phyloP scores from a whole-genome alignment of 2,888 invertebrate genomes.

The Geotrupes spiniger region DNA sequence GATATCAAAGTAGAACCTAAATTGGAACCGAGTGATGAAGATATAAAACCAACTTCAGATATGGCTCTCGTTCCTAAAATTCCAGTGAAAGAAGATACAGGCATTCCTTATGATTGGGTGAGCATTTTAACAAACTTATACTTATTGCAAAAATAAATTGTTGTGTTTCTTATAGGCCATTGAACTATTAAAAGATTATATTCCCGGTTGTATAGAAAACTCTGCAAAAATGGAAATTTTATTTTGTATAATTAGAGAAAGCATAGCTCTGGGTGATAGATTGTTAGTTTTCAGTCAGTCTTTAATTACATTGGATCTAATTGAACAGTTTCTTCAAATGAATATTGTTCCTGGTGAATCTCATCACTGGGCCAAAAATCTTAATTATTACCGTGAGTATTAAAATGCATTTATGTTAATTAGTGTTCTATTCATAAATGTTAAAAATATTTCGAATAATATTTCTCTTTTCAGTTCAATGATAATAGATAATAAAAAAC shows the following conservation, averaged over 20 bases:
- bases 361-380: constrained; percentile 80
- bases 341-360: constrained; percentile 66
- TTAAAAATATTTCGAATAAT: too few relatives aligned
- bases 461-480: too few relatives aligned
- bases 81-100: constrained; percentile 67
- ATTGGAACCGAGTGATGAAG: constrained; percentile 47
- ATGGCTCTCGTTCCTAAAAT: constrained; percentile 28
- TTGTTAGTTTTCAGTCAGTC: constrained; percentile 95
- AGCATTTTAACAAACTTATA: constrained; percentile 31
- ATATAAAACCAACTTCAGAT: constrained; percentile 31
- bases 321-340: constrained; percentile 87
- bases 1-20: constrained; percentile 29
- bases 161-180: constrained; percentile 56
- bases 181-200: constrained; percentile 79
- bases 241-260: constrained; percentile 86
- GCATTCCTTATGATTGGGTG: constrained; percentile 85
- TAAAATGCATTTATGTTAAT: too few relatives aligned
- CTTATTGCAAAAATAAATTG: not conserved
- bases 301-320: constrained; percentile 88
- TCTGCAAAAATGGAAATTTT: constrained; percentile 95
- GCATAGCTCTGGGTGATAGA: constrained; percentile 83
- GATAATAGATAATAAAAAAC: too few relatives aligned
- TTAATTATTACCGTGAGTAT: constrained; percentile 89
- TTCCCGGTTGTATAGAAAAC: constrained; percentile 85
- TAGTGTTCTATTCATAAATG: not conserved